Conservation (phyloP, 2,113 vertebrate species). For the Candoia aspera region DNA sequence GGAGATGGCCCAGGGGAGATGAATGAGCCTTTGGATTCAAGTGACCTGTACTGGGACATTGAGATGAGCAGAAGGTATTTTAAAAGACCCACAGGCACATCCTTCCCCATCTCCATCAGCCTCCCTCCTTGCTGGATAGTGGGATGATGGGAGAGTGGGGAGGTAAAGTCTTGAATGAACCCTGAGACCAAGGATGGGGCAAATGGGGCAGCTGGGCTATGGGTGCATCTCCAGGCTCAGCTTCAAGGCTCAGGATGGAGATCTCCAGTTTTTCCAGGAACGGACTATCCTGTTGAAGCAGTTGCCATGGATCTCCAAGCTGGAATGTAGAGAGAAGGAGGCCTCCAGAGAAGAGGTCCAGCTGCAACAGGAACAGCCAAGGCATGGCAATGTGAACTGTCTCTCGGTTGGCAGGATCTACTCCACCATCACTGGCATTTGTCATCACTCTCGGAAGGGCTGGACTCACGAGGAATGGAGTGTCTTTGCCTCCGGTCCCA, state of each 20-base stretch:
- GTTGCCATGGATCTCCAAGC: background rate
- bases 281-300: rapidly evolving
- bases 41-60: background rate
- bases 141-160: background rate
- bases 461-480: constrained; percentile 82
- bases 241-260: background rate
- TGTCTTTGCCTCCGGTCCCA: constrained; percentile 90
- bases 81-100: background rate
- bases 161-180: background rate
- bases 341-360: background rate
- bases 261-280: background rate
- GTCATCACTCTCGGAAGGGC: constrained; percentile 82
- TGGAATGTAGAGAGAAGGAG: background rate
- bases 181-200: background rate
- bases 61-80: background rate
- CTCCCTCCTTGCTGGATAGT: background rate
- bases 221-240: too few species aligned
- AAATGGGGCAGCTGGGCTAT: rapidly evolving
- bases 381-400: rapidly evolving
- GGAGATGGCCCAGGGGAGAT: background rate
- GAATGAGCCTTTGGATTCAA: background rate
- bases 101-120: background rate
- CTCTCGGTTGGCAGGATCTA: background rate
- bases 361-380: background rate
- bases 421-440: constrained; percentile 77